phyloP scores from a whole-genome alignment of 2,113 vertebrate genomes.

The Tachycineta bicolor region DNA sequence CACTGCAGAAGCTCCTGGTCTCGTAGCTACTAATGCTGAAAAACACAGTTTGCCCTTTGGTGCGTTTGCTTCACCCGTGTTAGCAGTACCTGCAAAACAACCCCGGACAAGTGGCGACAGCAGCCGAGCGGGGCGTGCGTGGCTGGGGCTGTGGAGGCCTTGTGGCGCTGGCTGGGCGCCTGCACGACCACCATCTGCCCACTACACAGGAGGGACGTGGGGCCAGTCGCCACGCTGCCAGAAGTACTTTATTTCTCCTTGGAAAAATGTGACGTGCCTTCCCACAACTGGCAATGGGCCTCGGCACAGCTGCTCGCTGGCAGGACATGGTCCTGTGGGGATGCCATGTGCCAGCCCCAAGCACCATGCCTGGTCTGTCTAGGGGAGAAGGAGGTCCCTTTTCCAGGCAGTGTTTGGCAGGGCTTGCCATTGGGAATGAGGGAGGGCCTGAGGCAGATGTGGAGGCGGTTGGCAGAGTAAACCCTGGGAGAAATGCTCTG shows the following conservation, averaged over 20 bases:
- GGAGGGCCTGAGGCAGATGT: not conserved
- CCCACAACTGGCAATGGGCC: not conserved
- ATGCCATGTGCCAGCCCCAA: not conserved
- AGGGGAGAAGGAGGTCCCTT: not conserved
- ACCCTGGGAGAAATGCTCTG: not conserved
- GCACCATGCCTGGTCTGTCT: rapidly evolving
- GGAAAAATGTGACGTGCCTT: not conserved
- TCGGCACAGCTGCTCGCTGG: rapidly evolving
- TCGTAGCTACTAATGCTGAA: not conserved
- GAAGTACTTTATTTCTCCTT: not conserved
- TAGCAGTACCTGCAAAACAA: not conserved
- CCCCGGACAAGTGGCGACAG: not conserved
- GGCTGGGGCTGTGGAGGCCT: rapidly evolving
- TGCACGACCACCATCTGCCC: conserved; percentile 1
- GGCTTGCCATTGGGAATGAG: not conserved
- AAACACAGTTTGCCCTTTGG: not conserved
- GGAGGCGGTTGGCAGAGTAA: rapidly evolving
- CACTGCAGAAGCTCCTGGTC: not conserved
- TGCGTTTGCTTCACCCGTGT: not conserved
- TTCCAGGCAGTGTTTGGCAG: not conserved
- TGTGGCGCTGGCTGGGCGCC: not conserved
- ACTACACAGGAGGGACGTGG: rapidly evolving
- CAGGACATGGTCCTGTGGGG: not conserved
- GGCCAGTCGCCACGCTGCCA: not conserved
- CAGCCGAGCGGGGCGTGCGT: not conserved